Evolutionary conservation across 2,113 vertebrate genomes (phyloP).

Genomic region (Syngnathus scovelli): DNA sequence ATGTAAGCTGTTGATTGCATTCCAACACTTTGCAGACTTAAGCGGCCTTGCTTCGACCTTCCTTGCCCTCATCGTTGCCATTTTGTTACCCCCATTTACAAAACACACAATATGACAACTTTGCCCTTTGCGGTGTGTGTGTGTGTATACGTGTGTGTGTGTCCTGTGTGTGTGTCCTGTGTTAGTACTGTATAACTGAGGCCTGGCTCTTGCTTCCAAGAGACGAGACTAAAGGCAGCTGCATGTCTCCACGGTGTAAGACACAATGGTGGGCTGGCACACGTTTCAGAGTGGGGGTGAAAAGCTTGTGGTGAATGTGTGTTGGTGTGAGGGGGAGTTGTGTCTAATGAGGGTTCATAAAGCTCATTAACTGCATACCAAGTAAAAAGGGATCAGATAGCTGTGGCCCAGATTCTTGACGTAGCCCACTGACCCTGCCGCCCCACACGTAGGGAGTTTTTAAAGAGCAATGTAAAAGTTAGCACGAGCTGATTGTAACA

Average conservation of each 20-base stretch:
- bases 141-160: constrained; percentile 27
- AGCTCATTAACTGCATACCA: constrained; percentile 68
- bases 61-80: constrained; percentile 36
- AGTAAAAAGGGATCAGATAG: constrained; percentile 54
- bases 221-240: constrained; percentile 61
- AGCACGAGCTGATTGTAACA: too few species aligned
- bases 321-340: constrained; percentile 30
- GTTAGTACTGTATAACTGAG: constrained; percentile 12
- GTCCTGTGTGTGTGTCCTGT: constrained; percentile 29
- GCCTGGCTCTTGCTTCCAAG: constrained; percentile 32
- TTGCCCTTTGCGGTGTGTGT: constrained; percentile 45
- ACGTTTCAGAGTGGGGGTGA: constrained; percentile 38
- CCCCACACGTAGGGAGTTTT: constrained; percentile 20
- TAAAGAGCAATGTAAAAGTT: background rate
- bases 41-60: constrained; percentile 42
- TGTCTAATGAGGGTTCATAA: constrained; percentile 64
- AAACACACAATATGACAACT: constrained; percentile 38
- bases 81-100: constrained; percentile 23
- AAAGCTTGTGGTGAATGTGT: constrained; percentile 27
- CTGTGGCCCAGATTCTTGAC: constrained; percentile 31
- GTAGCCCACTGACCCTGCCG: constrained; percentile 28
- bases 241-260: constrained; percentile 58
- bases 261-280: constrained; percentile 60
- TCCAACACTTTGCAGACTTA: constrained; percentile 42
- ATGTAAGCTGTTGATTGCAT: constrained; percentile 48